Base-by-base conservation (phyloP, 1,140 invertebrate species). In the Drosophila oshimai region DNA sequence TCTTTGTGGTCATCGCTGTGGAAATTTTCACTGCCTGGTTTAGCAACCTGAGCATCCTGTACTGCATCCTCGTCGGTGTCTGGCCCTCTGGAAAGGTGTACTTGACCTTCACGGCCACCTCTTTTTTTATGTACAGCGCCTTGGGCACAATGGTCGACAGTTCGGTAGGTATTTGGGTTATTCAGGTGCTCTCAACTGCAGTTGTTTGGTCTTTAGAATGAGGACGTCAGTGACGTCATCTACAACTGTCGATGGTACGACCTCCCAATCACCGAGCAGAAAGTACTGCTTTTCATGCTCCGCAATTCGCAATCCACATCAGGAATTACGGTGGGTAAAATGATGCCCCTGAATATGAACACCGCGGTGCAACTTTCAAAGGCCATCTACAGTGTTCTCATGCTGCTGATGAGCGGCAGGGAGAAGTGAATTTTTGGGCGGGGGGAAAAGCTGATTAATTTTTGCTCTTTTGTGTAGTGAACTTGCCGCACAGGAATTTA, bases 391-490 rank as follows among this genome's bases (percentile, higher is more conserved):
- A 57, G 36, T 34, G 24, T 50, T 33, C 22, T 47, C 5, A 74
- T 51, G 60, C 37, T 71, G 22, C 22, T 71, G 41, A 20, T 67
- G 31, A 46, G 28, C 9, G 34, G 33, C 18, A 10, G 18, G 6
- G 45, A 67, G 54, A 20, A 64, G 12, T 17, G 5, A 1, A 26
- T 34, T 44, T 10, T 15, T 7, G 15, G 6, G 18, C n/a, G 6
- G 12, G 36, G 15, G 37, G 36, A 55, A 15, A 54, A 49, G 39
- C 54, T 88, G 72, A 84, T 79, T 75, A 89, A 86, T 86, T 86
- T 75, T 51, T 60, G 76, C 81, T 87, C 71, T 86, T n/a, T 86
- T 87, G 72, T 87, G 75, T 86, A 86, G 80, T 86, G 80, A 86
- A 86, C 80, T 86, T 76, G 71, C 57, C 72, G 39, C 58, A 49